Evolutionary conservation across 2,888 invertebrate species (phyloP), one percentile per base, ranked within the genome.

Genomic region (Alsophila aescularia): DNA sequence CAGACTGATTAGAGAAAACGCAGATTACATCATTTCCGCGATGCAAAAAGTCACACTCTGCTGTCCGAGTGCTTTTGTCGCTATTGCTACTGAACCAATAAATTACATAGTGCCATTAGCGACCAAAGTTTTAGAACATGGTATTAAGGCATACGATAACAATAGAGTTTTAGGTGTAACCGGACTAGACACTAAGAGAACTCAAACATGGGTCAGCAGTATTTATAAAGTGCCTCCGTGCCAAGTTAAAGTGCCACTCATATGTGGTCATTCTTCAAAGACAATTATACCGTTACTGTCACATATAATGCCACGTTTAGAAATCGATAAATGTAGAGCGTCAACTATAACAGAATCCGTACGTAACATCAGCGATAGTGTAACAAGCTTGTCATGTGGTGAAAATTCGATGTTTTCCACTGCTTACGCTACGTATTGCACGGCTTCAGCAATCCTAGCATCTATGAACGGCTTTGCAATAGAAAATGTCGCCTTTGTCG

Each of bases 381-480:
- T 58, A 12, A 36, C 58, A 12, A 16, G 13, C 14, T 34, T 52
- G 7, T 18, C 18, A 18, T 18, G 18, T 18, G 18, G 18, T 18
- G 18, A 18, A 18, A 5, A 18, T 4, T 18, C 41, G 6, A 53
- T 50, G 4, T 44, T 51, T 4, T 51, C 53, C 27, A 50, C 52
- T 9, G 56, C 61, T 9, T 56, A 44, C 52, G 48, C 61, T 42
- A 60, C 55, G 47, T 55, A 57, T 62, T 66, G 21, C 50, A 53
- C 62, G 32, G 62, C 60, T 52, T 64, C 66, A 52, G 60, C 70
- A 43, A 53, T 61, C 50, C 63, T 62, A 31, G 32, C 45, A 7
- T 58, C 52, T 12, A 31, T 57, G 36, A 57, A 58, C 39, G 62
- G 49, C 24, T 58, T 36, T 65, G 55, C 45, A 39, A 29, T 56